These are phyloP conservation scores for Tanypteryx hageni DNA, from an alignment of 2,888 invertebrate genomes.

Conservation along the genomic window DNA sequence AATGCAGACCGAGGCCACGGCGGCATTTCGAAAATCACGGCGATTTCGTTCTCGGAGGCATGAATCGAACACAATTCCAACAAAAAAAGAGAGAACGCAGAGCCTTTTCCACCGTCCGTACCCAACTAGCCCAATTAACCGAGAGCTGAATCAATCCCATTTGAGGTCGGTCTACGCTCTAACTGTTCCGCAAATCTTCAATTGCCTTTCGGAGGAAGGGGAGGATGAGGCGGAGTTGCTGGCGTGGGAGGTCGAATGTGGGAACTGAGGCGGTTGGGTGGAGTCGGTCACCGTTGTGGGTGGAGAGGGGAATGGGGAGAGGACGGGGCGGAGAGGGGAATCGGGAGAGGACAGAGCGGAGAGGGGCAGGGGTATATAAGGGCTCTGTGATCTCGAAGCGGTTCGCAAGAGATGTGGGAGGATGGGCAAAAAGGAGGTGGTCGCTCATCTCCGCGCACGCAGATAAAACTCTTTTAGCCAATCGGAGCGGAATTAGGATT, in stretches of 20 bases:
- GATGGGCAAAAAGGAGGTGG: not conserved
- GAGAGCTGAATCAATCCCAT: not conserved
- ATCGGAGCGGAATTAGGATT: conserved; percentile 24
- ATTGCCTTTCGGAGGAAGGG: not conserved
- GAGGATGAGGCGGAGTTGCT: not conserved
- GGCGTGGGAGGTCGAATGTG: conserved; percentile 3
- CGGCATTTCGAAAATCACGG: too few species aligned
- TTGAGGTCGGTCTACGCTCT: not conserved
- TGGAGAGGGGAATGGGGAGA: not conserved
- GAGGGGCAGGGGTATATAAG: not conserved
- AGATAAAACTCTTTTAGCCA: conserved; percentile 13
- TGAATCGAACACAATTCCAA: too few species aligned
- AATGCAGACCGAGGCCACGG: not conserved
- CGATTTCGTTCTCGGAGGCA: too few species aligned
- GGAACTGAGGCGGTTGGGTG: not conserved
- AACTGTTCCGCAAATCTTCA: not conserved
- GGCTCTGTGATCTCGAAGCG: not conserved
- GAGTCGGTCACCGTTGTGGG: not conserved
- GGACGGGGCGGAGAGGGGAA: not conserved
- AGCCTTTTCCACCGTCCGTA: not conserved
- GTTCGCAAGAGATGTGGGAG: not conserved
- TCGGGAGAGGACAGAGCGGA: not conserved
- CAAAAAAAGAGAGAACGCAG: too few species aligned
- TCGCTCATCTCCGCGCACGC: not conserved
- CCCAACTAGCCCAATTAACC: not conserved